Conservation (phyloP, 2,797 vertebrate species). For the Tapera naevia region DNA sequence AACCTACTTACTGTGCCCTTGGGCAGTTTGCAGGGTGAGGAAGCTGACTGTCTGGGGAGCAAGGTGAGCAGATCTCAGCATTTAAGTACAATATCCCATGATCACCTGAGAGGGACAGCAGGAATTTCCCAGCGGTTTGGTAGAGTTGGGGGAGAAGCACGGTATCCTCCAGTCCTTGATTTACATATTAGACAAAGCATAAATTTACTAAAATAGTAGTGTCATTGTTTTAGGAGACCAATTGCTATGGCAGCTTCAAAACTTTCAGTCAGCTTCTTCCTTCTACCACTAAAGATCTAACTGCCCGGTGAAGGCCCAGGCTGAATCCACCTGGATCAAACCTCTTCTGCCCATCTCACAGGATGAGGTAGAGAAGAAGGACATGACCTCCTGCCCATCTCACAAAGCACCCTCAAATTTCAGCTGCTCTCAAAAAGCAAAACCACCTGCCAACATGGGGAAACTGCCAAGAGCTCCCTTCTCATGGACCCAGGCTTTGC, state of each 20-base stretch:
- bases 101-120: not conserved
- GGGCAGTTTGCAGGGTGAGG: constrained; percentile 57
- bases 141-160: not conserved
- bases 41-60: constrained; percentile 43
- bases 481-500: not conserved
- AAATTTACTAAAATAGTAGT: not conserved
- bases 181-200: not conserved
- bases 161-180: not conserved
- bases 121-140: not conserved
- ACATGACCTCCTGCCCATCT: accelerated
- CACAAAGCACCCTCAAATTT: not conserved
- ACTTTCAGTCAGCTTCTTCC: not conserved
- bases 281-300: not conserved
- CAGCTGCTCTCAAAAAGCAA: not conserved
- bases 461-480: not conserved
- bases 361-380: not conserved
- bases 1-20: constrained; percentile 72
- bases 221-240: not conserved
- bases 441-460: not conserved
- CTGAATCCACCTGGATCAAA: not conserved
- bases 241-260: constrained; percentile 2
- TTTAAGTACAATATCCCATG: not conserved
- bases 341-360: not conserved
- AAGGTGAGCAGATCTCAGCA: constrained; percentile 32
- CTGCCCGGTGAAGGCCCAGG: not conserved